A percentile compares a stretch with the other conserved stretches of the same genome.
Evolutionary conservation across 2,113 vertebrate genomes (phyloP).

Genomic region (Meleagris gallopavo): DNA sequence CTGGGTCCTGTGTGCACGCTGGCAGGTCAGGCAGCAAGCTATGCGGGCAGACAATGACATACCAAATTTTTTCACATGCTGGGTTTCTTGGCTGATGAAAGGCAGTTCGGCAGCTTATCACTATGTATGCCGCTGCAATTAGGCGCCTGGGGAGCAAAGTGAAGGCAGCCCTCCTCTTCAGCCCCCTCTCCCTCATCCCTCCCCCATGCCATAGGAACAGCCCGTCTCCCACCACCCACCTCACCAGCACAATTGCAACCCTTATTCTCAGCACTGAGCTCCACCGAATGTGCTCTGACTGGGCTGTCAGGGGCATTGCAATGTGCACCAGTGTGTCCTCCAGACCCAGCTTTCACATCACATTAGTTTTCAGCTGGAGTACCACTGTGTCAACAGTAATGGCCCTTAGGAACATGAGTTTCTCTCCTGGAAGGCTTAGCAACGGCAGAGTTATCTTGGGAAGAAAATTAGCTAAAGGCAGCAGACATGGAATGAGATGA

Average conservation of each 20-base stretch:
- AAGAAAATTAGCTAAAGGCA: not conserved
- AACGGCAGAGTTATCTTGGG: not conserved
- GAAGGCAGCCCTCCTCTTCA: not conserved
- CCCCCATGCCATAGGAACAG: not conserved
- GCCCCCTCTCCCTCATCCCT: not conserved
- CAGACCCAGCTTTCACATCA: constrained; percentile 18
- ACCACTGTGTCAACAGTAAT: constrained; percentile 19
- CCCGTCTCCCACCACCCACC: constrained; percentile 35
- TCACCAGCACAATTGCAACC: constrained; percentile 22
- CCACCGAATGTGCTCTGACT: not conserved
- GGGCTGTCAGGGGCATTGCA: not conserved
- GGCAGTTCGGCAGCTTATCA: constrained; percentile 35
- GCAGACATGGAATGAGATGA: not conserved
- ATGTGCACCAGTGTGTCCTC: not conserved
- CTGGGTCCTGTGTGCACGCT: fast-evolving
- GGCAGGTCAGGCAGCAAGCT: not conserved
- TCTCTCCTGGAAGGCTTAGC: constrained; percentile 16
- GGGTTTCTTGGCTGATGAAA: constrained; percentile 23
- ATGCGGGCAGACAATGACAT: not conserved
- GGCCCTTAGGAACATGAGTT: not conserved
- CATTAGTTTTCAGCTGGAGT: constrained; percentile 38
- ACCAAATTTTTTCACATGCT: constrained; percentile 24
- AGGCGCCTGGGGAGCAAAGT: constrained; percentile 40
- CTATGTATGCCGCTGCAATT: constrained; percentile 32
- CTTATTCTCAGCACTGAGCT: not conserved